These are phyloP conservation scores for Rotaria macrura DNA, from an alignment of 2,888 invertebrate species.

Conservation along the genomic window DNA sequence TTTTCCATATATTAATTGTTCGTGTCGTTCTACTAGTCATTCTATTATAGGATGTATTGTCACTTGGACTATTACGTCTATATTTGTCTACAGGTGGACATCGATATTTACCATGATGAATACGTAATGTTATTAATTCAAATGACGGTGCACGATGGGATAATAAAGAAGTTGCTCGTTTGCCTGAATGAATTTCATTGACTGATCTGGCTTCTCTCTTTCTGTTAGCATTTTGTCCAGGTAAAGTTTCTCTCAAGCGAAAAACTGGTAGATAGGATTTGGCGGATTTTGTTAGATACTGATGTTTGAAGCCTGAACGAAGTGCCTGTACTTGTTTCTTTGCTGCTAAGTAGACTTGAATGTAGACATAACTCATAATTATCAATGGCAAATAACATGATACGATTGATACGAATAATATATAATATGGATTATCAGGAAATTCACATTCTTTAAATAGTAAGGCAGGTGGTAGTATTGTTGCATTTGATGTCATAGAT, in stretches of 20 bases:
- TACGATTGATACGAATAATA: background rate
- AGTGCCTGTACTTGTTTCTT: background rate
- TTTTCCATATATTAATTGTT: background rate
- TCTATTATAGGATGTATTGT: background rate
- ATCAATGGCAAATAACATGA: background rate
- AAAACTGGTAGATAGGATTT: background rate
- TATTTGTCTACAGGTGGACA: background rate
- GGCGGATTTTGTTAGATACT: background rate
- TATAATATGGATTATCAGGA: background rate
- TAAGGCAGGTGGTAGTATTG: no score
- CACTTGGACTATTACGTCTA: background rate
- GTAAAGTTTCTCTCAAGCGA: background rate
- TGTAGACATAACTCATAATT: background rate
- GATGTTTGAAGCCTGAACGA: background rate
- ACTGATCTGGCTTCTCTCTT: background rate
- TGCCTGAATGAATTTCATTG: background rate
- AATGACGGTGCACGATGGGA: background rate
- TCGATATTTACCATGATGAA: constrained; percentile 21
- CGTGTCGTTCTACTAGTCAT: background rate
- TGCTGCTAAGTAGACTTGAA: background rate
- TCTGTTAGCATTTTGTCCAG: background rate
- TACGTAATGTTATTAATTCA: background rate
- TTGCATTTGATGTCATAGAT: background rate
- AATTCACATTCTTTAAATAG: background rate
- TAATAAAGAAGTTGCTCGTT: background rate